Evolutionary conservation across 2,113 vertebrate genomes (phyloP).

Genomic region (Pelodiscus sinensis): DNA sequence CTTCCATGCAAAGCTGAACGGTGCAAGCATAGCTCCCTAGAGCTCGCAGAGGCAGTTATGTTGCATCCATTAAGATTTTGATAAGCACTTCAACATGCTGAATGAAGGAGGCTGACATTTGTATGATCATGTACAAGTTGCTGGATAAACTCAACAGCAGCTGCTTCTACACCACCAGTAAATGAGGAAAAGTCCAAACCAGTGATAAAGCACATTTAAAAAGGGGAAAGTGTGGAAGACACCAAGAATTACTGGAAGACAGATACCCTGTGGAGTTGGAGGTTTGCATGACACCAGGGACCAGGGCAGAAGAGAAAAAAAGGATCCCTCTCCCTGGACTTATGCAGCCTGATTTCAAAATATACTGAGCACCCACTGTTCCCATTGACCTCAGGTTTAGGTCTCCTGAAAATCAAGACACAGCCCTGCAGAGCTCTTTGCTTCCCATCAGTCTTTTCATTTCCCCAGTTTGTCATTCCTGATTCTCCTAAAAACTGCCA

Average conservation of each 20-base stretch:
- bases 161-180: neutral
- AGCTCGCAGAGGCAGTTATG: neutral
- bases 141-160: neutral
- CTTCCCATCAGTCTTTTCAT: neutral
- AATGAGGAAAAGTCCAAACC: neutral
- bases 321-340: neutral
- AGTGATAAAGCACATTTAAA: neutral
- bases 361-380: neutral
- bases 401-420: fast-evolving
- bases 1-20: neutral
- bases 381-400: neutral
- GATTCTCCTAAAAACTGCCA: neutral
- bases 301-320: neutral
- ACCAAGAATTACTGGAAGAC: neutral
- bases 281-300: neutral
- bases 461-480: neutral
- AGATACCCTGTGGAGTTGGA: neutral
- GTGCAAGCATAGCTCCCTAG: fast-evolving
- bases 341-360: conserved; percentile 25
- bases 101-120: neutral
- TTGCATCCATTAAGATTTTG: neutral
- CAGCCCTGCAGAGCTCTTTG: neutral
- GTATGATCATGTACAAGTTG: neutral
- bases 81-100: neutral
- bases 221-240: neutral